Conservation (phyloP, 53 echinoderm and acorn worm species). For the Crossaster papposus region DNA sequence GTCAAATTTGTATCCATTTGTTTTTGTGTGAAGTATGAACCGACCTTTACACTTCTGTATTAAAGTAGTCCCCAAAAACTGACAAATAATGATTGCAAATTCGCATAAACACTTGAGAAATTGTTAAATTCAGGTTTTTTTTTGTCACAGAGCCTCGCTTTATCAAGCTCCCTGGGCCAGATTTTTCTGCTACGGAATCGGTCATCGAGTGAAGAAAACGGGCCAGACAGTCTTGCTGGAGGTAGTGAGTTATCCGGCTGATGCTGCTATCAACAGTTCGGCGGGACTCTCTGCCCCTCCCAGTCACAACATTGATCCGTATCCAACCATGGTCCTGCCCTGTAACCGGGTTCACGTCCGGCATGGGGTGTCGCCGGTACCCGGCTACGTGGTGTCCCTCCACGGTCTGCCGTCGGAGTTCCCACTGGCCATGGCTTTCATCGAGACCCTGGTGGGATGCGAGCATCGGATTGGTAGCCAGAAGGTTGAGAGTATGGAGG, state of each 20-base stretch:
- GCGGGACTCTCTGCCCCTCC: conserved; percentile 78
- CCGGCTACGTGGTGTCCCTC: conserved; percentile 67
- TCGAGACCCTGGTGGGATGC: conserved; percentile 79
- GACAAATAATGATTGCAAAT: not conserved
- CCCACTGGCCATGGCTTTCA: conserved; percentile 77
- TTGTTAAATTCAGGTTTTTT: not conserved
- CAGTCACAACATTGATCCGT: conserved; percentile 75
- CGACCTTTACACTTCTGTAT: too few species aligned
- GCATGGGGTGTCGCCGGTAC: conserved; percentile 78
- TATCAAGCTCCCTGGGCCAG: conserved; percentile 93
- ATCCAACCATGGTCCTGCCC: conserved; percentile 76
- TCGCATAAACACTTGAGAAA: not conserved
- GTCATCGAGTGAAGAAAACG: conserved; percentile 82
- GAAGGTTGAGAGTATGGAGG: conserved; percentile 52
- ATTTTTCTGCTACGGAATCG: conserved; percentile 79
- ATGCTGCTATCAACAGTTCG: conserved; percentile 74
- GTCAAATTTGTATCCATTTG: too few species aligned
- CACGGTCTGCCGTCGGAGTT: conserved; percentile 86
- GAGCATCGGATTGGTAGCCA: conserved; percentile 60
- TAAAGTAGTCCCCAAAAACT: not conserved
- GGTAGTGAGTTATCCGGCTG: conserved; percentile 83
- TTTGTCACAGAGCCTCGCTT: conserved; percentile 66
- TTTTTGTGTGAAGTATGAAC: too few species aligned
- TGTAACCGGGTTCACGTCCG: conserved; percentile 78
- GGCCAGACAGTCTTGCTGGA: conserved; percentile 77